These are phyloP conservation scores for Agriopis leucophaearia DNA, from an alignment of 2,888 invertebrate genomes.

Conservation along the genomic window DNA sequence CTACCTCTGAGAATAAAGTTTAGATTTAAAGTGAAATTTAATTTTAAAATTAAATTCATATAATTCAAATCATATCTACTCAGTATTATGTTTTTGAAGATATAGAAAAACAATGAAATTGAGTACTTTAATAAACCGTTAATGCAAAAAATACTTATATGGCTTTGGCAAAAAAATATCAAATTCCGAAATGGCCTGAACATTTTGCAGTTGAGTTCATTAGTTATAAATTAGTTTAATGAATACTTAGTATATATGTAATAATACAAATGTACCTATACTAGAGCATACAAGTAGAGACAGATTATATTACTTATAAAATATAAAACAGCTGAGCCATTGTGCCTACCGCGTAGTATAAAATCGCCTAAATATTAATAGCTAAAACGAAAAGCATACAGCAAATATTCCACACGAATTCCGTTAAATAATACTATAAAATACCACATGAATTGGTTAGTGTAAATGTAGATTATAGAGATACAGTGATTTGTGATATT, in stretches of 20 bases:
- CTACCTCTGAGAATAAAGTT: not conserved
- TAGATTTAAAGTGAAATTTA: too few species aligned
- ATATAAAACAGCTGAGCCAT: conserved; percentile 70
- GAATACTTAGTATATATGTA: conserved; percentile 6
- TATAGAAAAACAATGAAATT: too few species aligned
- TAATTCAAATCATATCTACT: too few species aligned
- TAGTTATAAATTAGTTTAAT: conserved; percentile 14
- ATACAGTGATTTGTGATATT: conserved; percentile 85
- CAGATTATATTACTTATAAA: conserved; percentile 13
- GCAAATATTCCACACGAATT: conserved; percentile 36
- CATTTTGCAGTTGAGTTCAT: conserved; percentile 6
- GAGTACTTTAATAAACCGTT: too few species aligned
- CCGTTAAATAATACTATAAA: conserved; percentile 52
- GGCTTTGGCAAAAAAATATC: not conserved
- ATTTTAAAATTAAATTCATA: too few species aligned
- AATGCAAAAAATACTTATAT: too few species aligned
- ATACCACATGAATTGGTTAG: conserved; percentile 53
- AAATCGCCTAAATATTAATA: conserved; percentile 28
- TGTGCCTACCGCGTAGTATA: conserved; percentile 75
- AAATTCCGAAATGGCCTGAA: conserved; percentile 16
- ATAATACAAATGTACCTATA: conserved; percentile 16
- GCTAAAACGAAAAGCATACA: conserved; percentile 12
- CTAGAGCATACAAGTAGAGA: conserved; percentile 32
- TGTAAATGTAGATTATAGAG: conserved; percentile 72
- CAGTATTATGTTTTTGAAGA: too few species aligned